Percentiles rank a stretch among this genome's conserved stretches.
Conservation (phyloP, 2,113 vertebrate genomes). For the Dicerorhinus sumatrensis region DNA sequence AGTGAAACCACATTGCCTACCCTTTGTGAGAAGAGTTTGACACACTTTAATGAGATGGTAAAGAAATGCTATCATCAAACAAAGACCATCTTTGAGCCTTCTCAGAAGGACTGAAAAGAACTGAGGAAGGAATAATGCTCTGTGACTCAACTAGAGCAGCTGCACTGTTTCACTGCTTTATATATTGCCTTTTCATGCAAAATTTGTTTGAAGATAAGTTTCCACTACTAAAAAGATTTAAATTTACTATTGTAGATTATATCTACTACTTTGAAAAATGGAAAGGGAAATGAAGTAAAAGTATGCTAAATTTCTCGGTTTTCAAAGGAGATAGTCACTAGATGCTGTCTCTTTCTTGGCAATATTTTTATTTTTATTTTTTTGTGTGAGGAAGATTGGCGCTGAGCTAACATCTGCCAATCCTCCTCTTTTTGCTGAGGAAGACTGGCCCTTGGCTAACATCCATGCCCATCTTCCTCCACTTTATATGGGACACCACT, state of each 20-base stretch:
- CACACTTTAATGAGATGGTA: not conserved
- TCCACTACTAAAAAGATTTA: not conserved
- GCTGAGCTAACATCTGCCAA: too few species aligned
- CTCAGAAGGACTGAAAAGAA: not conserved
- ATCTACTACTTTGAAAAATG: not conserved
- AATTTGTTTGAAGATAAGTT: not conserved
- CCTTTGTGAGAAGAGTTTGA: not conserved
- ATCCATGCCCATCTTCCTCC: too few species aligned
- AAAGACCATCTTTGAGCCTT: not conserved
- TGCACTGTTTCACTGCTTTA: not conserved
- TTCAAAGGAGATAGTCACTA: not conserved
- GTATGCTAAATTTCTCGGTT: not conserved
- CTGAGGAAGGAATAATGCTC: not conserved
- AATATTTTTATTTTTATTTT: not conserved
- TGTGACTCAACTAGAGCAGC: not conserved
- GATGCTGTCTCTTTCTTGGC: not conserved
- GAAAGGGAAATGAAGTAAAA: not conserved
- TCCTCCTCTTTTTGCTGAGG: too few species aligned
- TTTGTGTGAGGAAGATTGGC: too few species aligned
- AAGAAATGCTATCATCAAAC: not conserved
- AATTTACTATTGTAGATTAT: not conserved
- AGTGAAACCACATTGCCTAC: not conserved
- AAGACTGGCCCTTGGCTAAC: too few species aligned
- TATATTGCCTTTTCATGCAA: not conserved
- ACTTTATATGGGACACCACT: too few species aligned